A percentile compares a stretch with the other conserved stretches of the same genome.
Conservation (phyloP, 2,888 invertebrate species). For the Drosophila picticornis region DNA sequence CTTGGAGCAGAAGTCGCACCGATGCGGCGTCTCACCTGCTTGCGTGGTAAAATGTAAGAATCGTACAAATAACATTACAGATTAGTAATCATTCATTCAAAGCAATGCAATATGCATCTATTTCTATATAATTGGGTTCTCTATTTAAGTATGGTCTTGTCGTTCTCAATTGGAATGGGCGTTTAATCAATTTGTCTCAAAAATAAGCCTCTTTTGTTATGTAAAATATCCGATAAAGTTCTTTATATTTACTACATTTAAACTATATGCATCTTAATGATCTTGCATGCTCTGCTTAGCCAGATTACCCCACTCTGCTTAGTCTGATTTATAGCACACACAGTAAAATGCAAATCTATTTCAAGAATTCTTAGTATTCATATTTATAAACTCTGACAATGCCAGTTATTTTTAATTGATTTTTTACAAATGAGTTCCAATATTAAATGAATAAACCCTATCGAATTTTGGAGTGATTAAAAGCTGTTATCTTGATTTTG, state of each 20-base stretch:
- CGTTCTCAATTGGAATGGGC: not conserved
- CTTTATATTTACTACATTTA: not conserved
- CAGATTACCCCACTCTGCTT: not conserved
- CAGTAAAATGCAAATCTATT: not conserved
- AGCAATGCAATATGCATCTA: not conserved
- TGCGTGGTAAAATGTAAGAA: constrained; percentile 47
- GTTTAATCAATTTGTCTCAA: not conserved
- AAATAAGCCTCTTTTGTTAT: not conserved
- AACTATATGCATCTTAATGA: not conserved
- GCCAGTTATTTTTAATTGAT: not conserved
- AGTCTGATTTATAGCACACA: not conserved
- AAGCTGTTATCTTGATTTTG: not conserved
- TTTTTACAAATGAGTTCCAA: not conserved
- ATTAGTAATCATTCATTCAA: constrained; percentile 85
- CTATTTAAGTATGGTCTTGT: not conserved
- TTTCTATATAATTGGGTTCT: not conserved
- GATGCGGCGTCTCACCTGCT: constrained; percentile 91
- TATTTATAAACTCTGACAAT: not conserved
- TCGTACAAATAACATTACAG: constrained; percentile 85
- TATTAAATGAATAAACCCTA: not conserved
- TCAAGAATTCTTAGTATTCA: not conserved
- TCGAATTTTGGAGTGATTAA: not conserved
- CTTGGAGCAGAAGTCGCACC: constrained; percentile 94
- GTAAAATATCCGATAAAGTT: not conserved
- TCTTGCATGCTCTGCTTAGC: not conserved